A percentile compares a stretch with the other conserved stretches of the same genome.
phyloP scores from a whole-genome alignment of 2,888 invertebrate species.

The Galeruca laticollis region DNA sequence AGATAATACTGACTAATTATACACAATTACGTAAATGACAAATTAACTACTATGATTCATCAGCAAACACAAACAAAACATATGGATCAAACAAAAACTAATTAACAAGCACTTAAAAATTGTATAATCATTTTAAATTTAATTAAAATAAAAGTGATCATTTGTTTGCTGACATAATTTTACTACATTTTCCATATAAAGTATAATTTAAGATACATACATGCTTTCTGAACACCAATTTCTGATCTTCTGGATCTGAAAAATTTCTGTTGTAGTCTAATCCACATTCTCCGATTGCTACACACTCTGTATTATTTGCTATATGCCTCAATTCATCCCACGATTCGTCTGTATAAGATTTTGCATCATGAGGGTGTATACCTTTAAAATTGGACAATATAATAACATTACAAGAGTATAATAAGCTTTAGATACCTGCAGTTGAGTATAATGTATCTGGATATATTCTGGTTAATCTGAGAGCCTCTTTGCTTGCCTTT shows the following conservation, averaged over 20 bases:
- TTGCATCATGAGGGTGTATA: slow-evolving; percentile 94
- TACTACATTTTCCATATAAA: background rate
- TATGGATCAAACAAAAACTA: no score
- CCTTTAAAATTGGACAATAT: slow-evolving; percentile 67
- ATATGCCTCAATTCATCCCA: slow-evolving; percentile 85
- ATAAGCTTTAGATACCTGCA: slow-evolving; percentile 72
- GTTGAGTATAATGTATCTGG: slow-evolving; percentile 92
- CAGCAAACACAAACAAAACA: no score
- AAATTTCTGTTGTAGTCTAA: slow-evolving; percentile 95
- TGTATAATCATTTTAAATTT: no score
- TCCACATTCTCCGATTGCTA: slow-evolving; percentile 94
- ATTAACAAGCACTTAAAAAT: background rate
- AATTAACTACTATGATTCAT: no score
- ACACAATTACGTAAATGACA: no score
- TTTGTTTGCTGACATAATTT: no score
- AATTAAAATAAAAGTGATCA: no score
- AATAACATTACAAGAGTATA: slow-evolving; percentile 6
- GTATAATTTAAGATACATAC: slow-evolving; percentile 62
- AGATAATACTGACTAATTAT: no score
- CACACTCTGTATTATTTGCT: slow-evolving; percentile 88
- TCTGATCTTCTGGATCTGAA: slow-evolving; percentile 89
- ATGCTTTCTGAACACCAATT: slow-evolving; percentile 88
- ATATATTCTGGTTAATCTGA: slow-evolving; percentile 89
- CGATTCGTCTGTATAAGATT: slow-evolving; percentile 81
- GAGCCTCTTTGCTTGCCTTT: slow-evolving; percentile 89